Evolutionary conservation across 2,797 vertebrate species (phyloP).

Genomic region (Chaenodraco wilsoni): DNA sequence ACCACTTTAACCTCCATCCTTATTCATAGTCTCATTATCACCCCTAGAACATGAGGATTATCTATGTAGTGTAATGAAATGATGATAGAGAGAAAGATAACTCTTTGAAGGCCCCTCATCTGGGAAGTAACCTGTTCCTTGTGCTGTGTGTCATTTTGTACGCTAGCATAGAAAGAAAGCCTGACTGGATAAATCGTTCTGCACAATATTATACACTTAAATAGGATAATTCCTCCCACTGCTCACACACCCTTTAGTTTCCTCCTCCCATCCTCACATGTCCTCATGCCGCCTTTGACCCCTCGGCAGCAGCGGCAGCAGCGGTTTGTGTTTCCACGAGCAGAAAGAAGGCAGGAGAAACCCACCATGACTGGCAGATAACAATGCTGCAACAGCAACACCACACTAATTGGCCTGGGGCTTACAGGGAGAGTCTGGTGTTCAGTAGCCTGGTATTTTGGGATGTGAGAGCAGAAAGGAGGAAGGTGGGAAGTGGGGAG

Average conservation of each 20-base stretch:
- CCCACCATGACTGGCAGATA: conserved; percentile 80
- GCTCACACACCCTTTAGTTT: conserved; percentile 14
- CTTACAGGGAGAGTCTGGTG: conserved; percentile 74
- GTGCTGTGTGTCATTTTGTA: conserved; percentile 2
- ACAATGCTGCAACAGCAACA: conserved; percentile 80
- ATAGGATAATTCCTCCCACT: conserved; percentile 26
- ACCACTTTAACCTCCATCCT: background rate
- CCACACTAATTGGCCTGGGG: conserved; percentile 79
- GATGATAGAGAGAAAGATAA: background rate
- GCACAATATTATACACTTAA: conserved; percentile 28
- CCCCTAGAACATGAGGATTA: conserved; percentile 14
- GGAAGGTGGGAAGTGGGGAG: conserved; percentile 25
- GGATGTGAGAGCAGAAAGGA: conserved; percentile 67
- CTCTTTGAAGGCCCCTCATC: conserved; percentile 50
- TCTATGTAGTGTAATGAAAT: conserved; percentile 26
- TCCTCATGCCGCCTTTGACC: conserved; percentile 57
- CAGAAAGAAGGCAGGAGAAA: conserved; percentile 74
- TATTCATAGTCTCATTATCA: background rate
- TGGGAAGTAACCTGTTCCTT: conserved; percentile 70
- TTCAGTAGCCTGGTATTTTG: conserved; percentile 73
- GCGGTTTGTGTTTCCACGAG: conserved; percentile 72
- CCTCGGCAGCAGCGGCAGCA: conserved; percentile 39
- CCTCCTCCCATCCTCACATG: conserved; percentile 35
- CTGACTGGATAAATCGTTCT: conserved; percentile 13
- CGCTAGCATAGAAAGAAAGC: conserved; percentile 5